These are phyloP conservation scores for Eulemur albifrons DNA, from an alignment of 2,797 vertebrate species.

Conservation along the genomic window DNA sequence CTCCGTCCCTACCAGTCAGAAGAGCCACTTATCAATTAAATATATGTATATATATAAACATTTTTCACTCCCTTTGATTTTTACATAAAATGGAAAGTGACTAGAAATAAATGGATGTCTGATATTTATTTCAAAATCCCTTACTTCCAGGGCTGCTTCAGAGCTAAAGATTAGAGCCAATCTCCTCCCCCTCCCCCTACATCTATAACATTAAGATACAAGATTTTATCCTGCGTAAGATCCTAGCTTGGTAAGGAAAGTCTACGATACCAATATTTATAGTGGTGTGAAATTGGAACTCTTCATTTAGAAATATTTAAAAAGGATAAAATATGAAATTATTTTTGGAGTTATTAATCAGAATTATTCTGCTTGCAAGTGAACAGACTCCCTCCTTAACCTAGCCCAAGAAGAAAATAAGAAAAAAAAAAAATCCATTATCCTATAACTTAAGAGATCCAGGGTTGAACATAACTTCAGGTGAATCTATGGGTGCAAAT, in stretches of 20 bases:
- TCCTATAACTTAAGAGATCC: background rate
- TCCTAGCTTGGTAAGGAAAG: background rate
- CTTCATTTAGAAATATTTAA: background rate
- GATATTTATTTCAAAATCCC: constrained; percentile 1
- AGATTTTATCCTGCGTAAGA: background rate
- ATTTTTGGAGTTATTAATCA: background rate
- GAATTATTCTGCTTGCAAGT: background rate
- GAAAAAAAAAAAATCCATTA: background rate
- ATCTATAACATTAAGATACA: background rate
- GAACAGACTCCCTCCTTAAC: background rate
- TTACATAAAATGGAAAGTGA: background rate
- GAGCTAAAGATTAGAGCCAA: background rate
- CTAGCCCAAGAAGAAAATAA: background rate
- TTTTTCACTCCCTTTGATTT: background rate
- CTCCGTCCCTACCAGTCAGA: background rate
- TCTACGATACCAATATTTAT: background rate
- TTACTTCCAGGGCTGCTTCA: background rate
- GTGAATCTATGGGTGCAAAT: background rate
- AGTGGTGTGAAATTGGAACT: background rate
- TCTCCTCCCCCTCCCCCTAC: background rate
- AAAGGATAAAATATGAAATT: background rate
- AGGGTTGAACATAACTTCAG: background rate
- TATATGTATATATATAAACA: background rate
- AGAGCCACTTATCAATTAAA: background rate
- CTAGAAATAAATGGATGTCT: background rate